Base-by-base conservation (phyloP, 2,113 vertebrate species). In the Osmerus mordax region DNA sequence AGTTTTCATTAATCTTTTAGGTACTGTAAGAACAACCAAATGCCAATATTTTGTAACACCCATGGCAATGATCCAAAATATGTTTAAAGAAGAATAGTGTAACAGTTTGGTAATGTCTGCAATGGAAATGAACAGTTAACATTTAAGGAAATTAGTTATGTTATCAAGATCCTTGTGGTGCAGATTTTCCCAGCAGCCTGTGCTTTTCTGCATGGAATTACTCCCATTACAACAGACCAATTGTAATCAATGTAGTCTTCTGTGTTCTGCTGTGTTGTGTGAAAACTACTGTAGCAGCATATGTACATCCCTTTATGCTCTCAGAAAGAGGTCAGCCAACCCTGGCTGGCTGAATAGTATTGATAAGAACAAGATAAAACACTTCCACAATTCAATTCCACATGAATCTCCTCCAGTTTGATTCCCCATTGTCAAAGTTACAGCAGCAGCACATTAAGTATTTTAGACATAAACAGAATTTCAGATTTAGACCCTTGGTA, bases 241-340 rank as follows among this genome's bases (percentile, higher is more conserved):
- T 87, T 87, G 83, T 73, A 87, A 60, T 88, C 72, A 87, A 61
- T 89, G 68, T 23, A 63, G 78, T 64, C 69, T 69, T 81, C 3
- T 6, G 69, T 71, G 55, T 75, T 83, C 69, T 69, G 80, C 3
- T 6, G 69, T 71, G 55, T 75, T 83, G 72, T 65, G 19, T 56
- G 64, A 52, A 75, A 81, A 55, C 72, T 72, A 74, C 78, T 56
- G 60, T 67, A 80, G 52, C 78, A 78, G 74, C 79, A 76, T 77
- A 77, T 84, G 81, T 78, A 74, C 72, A 71, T 76, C 71, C 70
- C 71, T 69, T 75, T 79, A 86, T 75, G 64, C 74, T 81, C 74
- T 81, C 76, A 70, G 76, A 69, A 59, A 62, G 36, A 61, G 70
- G 77, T 83, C 78, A 65, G 23, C 41, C 70, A 23, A 23, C 23